Evolutionary conservation across 2,888 invertebrate species (phyloP), one percentile per base, ranked within the genome.

Genomic region (Spisula solida): DNA sequence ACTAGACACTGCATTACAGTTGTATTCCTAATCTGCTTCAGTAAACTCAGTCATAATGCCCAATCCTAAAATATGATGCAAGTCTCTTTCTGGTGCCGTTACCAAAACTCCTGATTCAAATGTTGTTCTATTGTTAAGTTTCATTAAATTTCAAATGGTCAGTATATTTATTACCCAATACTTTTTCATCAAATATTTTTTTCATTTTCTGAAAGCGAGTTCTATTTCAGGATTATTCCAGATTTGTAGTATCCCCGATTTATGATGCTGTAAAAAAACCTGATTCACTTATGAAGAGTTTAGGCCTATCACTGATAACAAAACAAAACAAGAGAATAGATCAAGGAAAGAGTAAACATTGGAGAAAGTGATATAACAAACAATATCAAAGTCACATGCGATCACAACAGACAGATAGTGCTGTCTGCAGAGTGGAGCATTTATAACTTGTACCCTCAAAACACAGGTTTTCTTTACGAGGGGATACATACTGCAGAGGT

Each of bases 271-370:
- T 66, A 66, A n/a, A 5, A 5, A 6, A 25, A 0, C 60, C 60
- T 66, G 25, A 25, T 25, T 66, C 0, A 25, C 10, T 25, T 25
- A 66, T 66, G 60, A 25, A 25, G 5, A n/a, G 20, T 66, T 66
- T 66, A 66, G 60, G 60, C 60, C 60, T 56, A 56, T 20, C 18
- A 14, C n/a, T 66, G 60, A 66, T 66, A 66, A 66, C 60, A 66
- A 25, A 66, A 25, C 60, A 25, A 66, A 66, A 25, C 25, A 66
- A 66, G 25, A 25, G 60, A 12, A 66, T 60, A n/a, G 25, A 25
- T 25, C 60, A 66, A 25, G 60, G 60, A 66, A 10, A 51, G 12
- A 10, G 51, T 16, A 5, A 51, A 66, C n/a, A 60, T n/a, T 18
- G 6, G 4, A 20, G 10, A 6, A 25, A n/a, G 25, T 60, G n/a